A percentile compares a stretch with the other conserved stretches of the same genome.
Conservation (phyloP, 2,888 invertebrate species). For the Chymomyza amoena region DNA sequence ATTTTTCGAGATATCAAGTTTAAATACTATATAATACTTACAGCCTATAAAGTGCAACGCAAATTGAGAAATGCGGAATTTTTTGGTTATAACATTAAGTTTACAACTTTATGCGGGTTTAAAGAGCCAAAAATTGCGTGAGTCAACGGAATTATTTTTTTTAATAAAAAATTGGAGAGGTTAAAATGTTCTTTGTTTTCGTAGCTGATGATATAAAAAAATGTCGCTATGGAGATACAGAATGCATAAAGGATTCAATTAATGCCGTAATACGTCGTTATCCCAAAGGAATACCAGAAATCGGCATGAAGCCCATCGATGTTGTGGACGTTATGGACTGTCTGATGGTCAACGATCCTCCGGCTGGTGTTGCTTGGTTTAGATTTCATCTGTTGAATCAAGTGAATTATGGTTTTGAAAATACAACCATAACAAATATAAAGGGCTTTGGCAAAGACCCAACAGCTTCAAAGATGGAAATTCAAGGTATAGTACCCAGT, state of each 20-base stretch:
- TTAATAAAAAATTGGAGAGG: not conserved
- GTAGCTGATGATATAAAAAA: conserved; percentile 29
- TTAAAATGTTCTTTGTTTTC: not conserved
- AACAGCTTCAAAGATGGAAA: conserved; percentile 34
- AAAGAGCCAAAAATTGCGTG: conserved; percentile 8
- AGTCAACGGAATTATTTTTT: conserved; percentile 1
- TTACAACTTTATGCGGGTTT: conserved; percentile 2
- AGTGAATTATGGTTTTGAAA: conserved; percentile 41
- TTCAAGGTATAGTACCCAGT: conserved; percentile 44
- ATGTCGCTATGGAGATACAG: conserved; percentile 37
- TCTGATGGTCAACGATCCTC: conserved; percentile 23
- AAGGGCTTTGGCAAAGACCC: conserved; percentile 55
- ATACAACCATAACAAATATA: conserved; percentile 42
- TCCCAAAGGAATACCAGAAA: conserved; percentile 13
- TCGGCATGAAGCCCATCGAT: conserved; percentile 36
- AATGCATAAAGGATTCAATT: conserved; percentile 23
- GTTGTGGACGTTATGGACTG: conserved; percentile 28
- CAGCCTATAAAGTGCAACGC: not conserved
- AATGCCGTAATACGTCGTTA: too few species aligned
- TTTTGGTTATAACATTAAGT: not conserved
- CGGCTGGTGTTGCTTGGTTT: conserved; percentile 33
- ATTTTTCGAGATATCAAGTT: not conserved
- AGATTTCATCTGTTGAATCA: conserved; percentile 25
- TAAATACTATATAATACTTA: not conserved
- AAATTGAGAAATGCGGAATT: conserved; percentile 11